Percentiles rank a stretch among this genome's conserved stretches.
phyloP scores from a whole-genome alignment of 2,113 vertebrate genomes.

The Calyptomena viridis region DNA sequence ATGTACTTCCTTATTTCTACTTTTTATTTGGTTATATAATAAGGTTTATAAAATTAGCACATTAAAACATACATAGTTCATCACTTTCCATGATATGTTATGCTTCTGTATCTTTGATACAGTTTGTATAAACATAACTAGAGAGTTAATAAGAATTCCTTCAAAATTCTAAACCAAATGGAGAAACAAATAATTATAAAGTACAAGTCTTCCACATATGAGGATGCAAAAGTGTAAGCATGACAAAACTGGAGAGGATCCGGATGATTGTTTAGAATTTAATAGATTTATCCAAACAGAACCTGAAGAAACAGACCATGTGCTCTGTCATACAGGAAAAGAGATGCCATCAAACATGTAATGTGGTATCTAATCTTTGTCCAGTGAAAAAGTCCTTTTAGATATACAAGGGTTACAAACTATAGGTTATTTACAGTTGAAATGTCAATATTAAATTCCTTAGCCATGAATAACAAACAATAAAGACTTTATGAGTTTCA shows the following conservation, averaged over 20 bases:
- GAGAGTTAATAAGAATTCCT: background rate
- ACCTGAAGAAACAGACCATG: background rate
- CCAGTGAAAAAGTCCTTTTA: background rate
- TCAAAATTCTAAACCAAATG: background rate
- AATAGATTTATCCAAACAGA: background rate
- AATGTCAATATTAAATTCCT: background rate
- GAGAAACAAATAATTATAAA: background rate
- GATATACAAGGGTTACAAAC: background rate
- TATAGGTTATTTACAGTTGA: background rate
- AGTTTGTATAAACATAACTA: background rate
- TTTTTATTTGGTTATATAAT: background rate
- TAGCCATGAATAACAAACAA: background rate
- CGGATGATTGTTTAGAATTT: background rate
- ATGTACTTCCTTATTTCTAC: background rate
- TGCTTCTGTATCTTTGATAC: background rate
- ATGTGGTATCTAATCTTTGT: background rate
- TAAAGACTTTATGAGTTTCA: background rate
- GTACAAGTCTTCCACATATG: background rate
- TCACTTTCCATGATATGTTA: background rate
- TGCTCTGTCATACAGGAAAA: background rate
- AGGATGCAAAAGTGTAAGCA: fast-evolving
- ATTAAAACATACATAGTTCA: background rate
- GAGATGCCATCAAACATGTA: background rate
- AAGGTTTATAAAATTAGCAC: background rate
- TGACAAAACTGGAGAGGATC: background rate